phyloP scores from a whole-genome alignment of 2,797 vertebrate genomes.

The Coilia nasus region DNA sequence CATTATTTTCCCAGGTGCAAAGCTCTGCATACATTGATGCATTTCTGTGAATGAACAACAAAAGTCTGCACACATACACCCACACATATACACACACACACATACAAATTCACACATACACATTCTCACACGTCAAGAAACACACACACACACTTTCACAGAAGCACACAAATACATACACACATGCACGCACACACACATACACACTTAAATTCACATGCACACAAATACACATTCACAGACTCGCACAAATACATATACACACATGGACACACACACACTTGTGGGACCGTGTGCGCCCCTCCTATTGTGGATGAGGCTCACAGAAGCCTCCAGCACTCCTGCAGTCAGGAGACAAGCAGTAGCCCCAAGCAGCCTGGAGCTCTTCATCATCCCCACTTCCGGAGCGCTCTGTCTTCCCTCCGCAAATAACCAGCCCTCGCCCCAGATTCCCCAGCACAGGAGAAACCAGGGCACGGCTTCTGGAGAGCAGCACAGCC shows the following conservation, averaged over 20 bases:
- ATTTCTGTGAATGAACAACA: constrained; percentile 4
- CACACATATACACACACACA: neutral
- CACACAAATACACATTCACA: neutral
- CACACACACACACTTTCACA: neutral
- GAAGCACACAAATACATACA: neutral
- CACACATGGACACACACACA: neutral
- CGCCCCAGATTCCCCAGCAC: constrained; percentile 40
- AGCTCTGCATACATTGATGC: neutral
- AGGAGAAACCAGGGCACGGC: constrained; percentile 39
- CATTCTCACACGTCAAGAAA: neutral
- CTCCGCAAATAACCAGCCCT: constrained; percentile 47
- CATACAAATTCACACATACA: neutral
- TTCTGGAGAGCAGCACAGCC: constrained; percentile 15
- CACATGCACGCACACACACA: neutral
- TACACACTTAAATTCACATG: neutral
- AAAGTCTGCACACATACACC: neutral
- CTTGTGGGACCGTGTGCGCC: too few relatives aligned
- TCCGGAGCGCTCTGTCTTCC: constrained; percentile 24
- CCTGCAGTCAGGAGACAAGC: constrained; percentile 32
- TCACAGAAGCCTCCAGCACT: neutral
- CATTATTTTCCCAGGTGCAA: neutral
- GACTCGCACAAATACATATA: constrained; percentile 7
- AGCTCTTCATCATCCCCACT: constrained; percentile 43
- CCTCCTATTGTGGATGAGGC: too few relatives aligned
- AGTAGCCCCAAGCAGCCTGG: constrained; percentile 25